Conservation (phyloP, 2,113 vertebrate species). For the Euleptes europaea region DNA sequence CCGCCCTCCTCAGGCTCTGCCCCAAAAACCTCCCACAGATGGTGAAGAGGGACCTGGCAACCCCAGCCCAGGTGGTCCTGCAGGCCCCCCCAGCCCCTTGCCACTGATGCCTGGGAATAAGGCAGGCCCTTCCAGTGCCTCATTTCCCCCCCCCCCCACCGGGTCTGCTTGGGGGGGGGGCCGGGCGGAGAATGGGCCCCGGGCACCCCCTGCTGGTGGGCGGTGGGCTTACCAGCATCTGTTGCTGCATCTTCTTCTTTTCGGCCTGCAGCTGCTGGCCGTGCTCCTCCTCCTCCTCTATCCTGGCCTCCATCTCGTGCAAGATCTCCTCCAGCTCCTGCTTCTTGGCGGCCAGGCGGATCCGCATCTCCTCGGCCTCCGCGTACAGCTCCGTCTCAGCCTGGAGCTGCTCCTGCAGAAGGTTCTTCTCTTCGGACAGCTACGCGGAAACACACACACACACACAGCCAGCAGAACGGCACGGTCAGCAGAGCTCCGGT, state of each 20-base stretch:
- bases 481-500: not conserved
- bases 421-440: constrained; percentile 86
- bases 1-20: no score
- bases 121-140: no score
- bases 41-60: no score
- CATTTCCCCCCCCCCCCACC: no score
- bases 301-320: constrained; percentile 91
- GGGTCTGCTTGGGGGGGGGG: no score
- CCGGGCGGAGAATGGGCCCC: no score
- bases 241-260: constrained; percentile 91
- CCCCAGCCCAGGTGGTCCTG: no score
- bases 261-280: constrained; percentile 83
- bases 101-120: no score
- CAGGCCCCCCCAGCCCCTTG: no score
- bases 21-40: no score
- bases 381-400: constrained; percentile 89
- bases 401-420: constrained; percentile 87
- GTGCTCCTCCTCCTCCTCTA: constrained; percentile 93
- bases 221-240: constrained; percentile 83
- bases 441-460: constrained; percentile 42
- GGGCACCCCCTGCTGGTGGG: no score
- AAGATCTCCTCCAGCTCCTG: constrained; percentile 95
- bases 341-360: constrained; percentile 89
- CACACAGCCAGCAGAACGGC: not conserved
- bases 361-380: constrained; percentile 91